These are phyloP conservation scores for Noturus placidus DNA, from an alignment of 2,113 vertebrate genomes.

Conservation along the genomic window DNA sequence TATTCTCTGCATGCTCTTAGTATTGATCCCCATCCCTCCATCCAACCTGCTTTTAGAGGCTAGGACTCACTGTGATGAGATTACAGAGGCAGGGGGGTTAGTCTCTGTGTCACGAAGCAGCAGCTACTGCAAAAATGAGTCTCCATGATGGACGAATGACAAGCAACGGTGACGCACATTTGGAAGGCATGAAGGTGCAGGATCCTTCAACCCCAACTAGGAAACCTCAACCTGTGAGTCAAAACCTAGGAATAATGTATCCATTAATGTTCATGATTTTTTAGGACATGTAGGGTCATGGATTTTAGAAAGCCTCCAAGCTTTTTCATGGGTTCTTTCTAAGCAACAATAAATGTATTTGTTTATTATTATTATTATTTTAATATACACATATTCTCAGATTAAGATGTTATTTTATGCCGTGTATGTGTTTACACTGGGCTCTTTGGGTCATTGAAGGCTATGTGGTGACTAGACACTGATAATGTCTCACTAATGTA, in stretches of 20 bases:
- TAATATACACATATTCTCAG: neutral
- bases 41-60: constrained; percentile 3
- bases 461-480: constrained; percentile 3
- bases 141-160: constrained; percentile 13
- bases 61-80: neutral
- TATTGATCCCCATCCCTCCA: constrained; percentile 26
- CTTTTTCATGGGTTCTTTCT: neutral
- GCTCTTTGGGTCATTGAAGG: neutral
- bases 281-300: neutral
- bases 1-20: neutral
- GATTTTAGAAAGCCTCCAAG: neutral
- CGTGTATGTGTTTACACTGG: neutral
- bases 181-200: constrained; percentile 10
- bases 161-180: constrained; percentile 12
- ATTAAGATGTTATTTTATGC: neutral
- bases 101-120: neutral
- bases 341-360: neutral
- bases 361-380: too few species aligned
- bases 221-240: constrained; percentile 46
- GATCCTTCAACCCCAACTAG: constrained; percentile 27
- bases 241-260: neutral
- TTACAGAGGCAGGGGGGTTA: neutral
- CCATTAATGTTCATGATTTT: neutral
- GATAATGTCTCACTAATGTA: constrained; percentile 35
- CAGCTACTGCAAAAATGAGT: constrained; percentile 21